phyloP scores from a whole-genome alignment of 2,888 invertebrate species.

The Tenodera sinensis region DNA sequence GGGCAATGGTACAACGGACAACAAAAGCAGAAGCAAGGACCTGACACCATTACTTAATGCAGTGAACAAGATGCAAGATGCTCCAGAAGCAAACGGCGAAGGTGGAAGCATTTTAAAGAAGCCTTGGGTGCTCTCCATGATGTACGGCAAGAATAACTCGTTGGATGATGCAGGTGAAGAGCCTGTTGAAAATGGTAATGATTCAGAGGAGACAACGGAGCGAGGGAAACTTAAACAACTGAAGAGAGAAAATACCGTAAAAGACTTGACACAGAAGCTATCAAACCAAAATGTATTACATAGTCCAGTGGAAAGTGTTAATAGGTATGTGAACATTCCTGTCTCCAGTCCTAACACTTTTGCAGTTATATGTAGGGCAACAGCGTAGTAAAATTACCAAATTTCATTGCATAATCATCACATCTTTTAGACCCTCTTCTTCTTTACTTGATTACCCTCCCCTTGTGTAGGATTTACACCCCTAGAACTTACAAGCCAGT shows the following conservation, averaged over 20 bases:
- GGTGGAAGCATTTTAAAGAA: conserved; percentile 22
- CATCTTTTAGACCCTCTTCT: no score
- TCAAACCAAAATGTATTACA: conserved; percentile 64
- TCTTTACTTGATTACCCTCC: no score
- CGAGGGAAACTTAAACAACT: conserved; percentile 63
- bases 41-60: conserved; percentile 54
- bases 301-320: conserved; percentile 45
- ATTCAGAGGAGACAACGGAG: conserved; percentile 44
- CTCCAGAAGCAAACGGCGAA: conserved; percentile 12
- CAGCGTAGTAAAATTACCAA: no score
- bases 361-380: no score
- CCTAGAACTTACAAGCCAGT: no score
- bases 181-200: conserved; percentile 12
- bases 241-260: conserved; percentile 80
- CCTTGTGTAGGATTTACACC: no score
- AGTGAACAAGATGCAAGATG: conserved; percentile 51
- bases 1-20: conserved; percentile 55
- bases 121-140: conserved; percentile 28
- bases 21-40: conserved; percentile 47
- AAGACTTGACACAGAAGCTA: conserved; percentile 82
- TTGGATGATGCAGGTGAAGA: conserved; percentile 10
- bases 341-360: neutral
- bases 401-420: no score
- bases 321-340: neutral
- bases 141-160: conserved; percentile 21